Conservation (phyloP, 2,888 invertebrate species). For the Coelopa pilipes region DNA sequence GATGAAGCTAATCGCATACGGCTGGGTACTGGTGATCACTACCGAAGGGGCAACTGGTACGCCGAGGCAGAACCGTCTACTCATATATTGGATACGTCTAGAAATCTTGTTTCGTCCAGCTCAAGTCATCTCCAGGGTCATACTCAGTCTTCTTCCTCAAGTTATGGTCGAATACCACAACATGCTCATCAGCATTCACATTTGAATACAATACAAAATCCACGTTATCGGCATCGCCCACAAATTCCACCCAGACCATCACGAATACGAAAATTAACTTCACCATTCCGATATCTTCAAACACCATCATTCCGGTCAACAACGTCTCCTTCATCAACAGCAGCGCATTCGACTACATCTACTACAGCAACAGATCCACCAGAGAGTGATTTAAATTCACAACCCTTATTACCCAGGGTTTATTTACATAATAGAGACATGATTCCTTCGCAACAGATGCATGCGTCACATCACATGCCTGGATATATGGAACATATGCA, state of each 20-base stretch:
- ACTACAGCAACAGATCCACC: background rate
- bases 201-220: slow-evolving; percentile 12
- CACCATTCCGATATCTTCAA: slow-evolving; percentile 19
- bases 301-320: slow-evolving; percentile 5
- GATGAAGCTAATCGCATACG: background rate
- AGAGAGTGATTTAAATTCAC: slow-evolving; percentile 22
- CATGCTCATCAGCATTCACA: slow-evolving; percentile 29
- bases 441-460: background rate
- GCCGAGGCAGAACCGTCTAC: background rate
- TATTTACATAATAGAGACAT: slow-evolving; percentile 7
- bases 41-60: slow-evolving; percentile 33
- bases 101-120: background rate
- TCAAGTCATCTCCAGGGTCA: background rate
- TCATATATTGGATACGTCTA: slow-evolving; percentile 11
- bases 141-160: background rate
- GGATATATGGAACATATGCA: slow-evolving; percentile 9
- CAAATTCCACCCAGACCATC: slow-evolving; percentile 11
- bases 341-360: slow-evolving; percentile 26
- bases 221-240: slow-evolving; percentile 16
- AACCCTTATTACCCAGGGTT: slow-evolving; percentile 7
- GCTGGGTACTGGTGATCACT: slow-evolving; percentile 14
- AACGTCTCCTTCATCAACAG: slow-evolving; percentile 22
- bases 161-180: slow-evolving; percentile 8
- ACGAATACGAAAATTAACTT: slow-evolving; percentile 10
- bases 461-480: background rate